Conservation (phyloP, 2,797 vertebrate species). For the Alca torda region DNA sequence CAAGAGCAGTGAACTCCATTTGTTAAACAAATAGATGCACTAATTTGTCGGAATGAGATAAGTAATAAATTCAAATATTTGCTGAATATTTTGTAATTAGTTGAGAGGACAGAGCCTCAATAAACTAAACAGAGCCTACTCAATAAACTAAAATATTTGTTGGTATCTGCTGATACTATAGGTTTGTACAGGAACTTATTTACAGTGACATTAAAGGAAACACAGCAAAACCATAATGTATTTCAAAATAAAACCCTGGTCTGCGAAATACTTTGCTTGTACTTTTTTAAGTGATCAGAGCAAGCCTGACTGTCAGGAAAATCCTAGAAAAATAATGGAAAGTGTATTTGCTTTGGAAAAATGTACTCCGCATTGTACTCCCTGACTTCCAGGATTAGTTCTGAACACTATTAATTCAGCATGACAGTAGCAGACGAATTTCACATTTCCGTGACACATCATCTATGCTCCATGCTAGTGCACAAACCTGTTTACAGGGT, state of each 20-base stretch:
- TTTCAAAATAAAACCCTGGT: neutral
- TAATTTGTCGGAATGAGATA: conserved; percentile 65
- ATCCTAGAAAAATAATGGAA: neutral
- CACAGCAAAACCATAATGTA: neutral
- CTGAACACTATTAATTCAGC: neutral
- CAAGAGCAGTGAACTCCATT: conserved; percentile 72
- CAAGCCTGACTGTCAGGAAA: neutral
- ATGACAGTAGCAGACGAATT: neutral
- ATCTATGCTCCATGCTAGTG: neutral
- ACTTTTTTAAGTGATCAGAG: neutral
- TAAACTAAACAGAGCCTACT: conserved; percentile 25
- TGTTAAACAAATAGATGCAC: conserved; percentile 67
- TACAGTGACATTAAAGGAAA: neutral
- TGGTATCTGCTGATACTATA: neutral
- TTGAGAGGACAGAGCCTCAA: conserved; percentile 48
- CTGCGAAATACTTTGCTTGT: neutral
- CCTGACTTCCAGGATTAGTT: neutral
- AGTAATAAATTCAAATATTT: conserved; percentile 79
- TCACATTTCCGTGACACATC: neutral
- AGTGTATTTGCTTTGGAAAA: neutral
- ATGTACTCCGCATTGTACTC: neutral
- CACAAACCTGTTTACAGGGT: neutral
- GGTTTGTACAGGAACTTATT: neutral
- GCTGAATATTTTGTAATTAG: conserved; percentile 75
- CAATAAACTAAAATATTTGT: neutral